Evolutionary conservation across 2,797 vertebrate species (phyloP).

Genomic region (Buphagus erythrorhynchus): DNA sequence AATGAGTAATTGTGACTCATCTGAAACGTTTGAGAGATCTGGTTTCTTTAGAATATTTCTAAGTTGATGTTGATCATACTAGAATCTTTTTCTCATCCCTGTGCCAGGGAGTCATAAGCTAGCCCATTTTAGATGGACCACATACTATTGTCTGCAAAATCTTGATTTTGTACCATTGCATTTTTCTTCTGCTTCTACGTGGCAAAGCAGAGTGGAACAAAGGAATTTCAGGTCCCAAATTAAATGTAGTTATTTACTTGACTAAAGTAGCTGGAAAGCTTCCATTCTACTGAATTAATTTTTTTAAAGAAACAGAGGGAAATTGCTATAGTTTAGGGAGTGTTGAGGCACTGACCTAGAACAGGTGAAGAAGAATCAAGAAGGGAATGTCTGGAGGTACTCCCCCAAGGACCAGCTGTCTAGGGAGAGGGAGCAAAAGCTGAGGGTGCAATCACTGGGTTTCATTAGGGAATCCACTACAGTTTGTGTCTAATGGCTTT

Average conservation of each 20-base stretch:
- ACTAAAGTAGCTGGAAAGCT: neutral
- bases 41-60: neutral
- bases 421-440: neutral
- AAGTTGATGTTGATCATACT: neutral
- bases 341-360: neutral
- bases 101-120: neutral
- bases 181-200: neutral
- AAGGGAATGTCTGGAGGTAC: neutral
- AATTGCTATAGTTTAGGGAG: neutral
- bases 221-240: neutral
- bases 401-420: neutral
- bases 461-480: neutral
- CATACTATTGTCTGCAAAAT: neutral
- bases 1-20: conserved; percentile 46
- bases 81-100: neutral
- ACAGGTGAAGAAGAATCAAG: neutral
- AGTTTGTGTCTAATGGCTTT: neutral
- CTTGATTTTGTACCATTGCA: neutral
- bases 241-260: neutral
- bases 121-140: neutral
- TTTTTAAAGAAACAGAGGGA: neutral
- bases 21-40: neutral
- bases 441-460: neutral
- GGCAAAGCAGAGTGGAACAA: neutral
- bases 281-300: neutral